phyloP scores from a whole-genome alignment of 2,797 vertebrate species.

The Euphonia xanthogaster region DNA sequence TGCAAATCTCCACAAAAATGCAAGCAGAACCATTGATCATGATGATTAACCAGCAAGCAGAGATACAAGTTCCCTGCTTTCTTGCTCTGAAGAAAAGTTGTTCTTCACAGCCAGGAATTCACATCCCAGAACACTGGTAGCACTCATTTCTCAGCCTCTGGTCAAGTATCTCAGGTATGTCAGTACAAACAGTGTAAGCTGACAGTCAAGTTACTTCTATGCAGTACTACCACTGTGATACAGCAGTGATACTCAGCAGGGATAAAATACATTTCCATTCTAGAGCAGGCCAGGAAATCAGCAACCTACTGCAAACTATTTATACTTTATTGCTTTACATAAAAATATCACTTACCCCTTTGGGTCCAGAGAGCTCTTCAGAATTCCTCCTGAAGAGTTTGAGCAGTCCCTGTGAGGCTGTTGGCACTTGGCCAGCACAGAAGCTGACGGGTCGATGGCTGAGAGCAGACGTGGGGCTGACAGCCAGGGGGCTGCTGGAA shows the following conservation, averaged over 20 bases:
- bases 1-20: not conserved
- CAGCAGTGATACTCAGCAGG: not conserved
- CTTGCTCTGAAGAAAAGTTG: not conserved
- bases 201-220: not conserved
- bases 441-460: conserved; percentile 59
- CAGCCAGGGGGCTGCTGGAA: conserved; percentile 59
- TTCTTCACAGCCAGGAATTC: not conserved
- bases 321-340: not conserved
- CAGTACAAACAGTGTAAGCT: not conserved
- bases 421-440: conserved; percentile 80
- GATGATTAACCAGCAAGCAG: not conserved
- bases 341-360: conserved; percentile 79
- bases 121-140: not conserved
- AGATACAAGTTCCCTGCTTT: not conserved
- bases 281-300: not conserved
- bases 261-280: not conserved
- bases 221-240: not conserved
- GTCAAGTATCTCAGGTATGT: not conserved
- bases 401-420: conserved; percentile 87
- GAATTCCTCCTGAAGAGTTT: conserved; percentile 84
- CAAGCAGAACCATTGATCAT: not conserved
- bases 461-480: conserved; percentile 47
- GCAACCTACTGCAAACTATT: not conserved
- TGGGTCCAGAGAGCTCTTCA: conserved; percentile 85
- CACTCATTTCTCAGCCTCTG: not conserved